phyloP scores from a whole-genome alignment of 2,113 vertebrate genomes.

The Platycercus adscitus region DNA sequence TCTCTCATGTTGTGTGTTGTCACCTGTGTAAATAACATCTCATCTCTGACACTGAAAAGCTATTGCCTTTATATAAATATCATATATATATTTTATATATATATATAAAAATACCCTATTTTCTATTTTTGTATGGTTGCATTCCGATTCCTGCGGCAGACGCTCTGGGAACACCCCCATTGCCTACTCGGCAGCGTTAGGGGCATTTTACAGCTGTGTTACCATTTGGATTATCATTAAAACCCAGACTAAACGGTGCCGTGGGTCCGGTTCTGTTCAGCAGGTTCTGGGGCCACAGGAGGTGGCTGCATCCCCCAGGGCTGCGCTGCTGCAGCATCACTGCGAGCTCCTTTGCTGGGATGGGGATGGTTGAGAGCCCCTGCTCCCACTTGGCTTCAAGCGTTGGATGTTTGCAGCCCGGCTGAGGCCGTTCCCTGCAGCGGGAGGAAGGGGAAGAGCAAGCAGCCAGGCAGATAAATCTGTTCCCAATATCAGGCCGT shows the following conservation, averaged over 20 bases:
- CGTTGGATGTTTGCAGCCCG: conserved; percentile 66
- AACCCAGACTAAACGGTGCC: background rate
- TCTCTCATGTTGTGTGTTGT: conserved; percentile 6
- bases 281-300: fast-evolving
- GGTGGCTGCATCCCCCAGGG: background rate
- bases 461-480: conserved; percentile 50
- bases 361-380: background rate
- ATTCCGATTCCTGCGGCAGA: conserved; percentile 69
- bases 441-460: conserved; percentile 17
- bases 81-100: conserved; percentile 72
- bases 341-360: background rate
- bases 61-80: conserved; percentile 79
- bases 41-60: conserved; percentile 60
- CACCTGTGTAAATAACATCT: conserved; percentile 77
- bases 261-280: background rate
- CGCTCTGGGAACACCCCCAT: background rate
- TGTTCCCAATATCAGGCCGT: conserved; percentile 78
- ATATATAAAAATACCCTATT: conserved; percentile 77
- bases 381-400: conserved; percentile 70
- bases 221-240: conserved; percentile 39
- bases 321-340: background rate
- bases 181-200: background rate
- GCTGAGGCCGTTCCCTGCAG: conserved; percentile 64
- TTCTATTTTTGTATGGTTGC: conserved; percentile 85
- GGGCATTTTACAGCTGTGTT: conserved; percentile 39